phyloP scores from a whole-genome alignment of 2,113 vertebrate species.

The Parus major region DNA sequence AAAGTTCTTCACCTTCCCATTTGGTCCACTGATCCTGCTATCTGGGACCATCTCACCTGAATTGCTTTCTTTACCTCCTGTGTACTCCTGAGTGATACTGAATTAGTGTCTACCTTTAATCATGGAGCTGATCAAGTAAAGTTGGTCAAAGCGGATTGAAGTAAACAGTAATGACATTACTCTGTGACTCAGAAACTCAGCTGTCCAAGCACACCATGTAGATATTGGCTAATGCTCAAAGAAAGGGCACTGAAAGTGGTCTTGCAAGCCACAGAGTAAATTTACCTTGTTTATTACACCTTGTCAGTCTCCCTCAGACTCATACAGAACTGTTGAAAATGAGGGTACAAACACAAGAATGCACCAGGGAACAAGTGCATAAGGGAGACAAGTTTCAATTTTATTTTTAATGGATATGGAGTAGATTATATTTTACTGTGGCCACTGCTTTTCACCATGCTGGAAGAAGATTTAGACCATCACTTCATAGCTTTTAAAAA shows the following conservation, averaged over 20 bases:
- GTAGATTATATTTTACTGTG: not conserved
- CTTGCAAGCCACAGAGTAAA: not conserved
- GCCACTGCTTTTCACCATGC: not conserved
- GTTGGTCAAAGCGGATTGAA: conserved; percentile 28
- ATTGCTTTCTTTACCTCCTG: not conserved
- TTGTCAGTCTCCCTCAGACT: not conserved
- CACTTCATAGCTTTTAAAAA: not conserved
- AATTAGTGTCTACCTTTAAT: not conserved
- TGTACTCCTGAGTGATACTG: not conserved
- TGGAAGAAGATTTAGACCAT: not conserved
- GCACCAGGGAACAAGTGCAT: not conserved
- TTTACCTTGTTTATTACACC: not conserved
- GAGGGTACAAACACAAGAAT: not conserved
- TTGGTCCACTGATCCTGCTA: conserved; percentile 8
- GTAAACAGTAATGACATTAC: conserved; percentile 11
- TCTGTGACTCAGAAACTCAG: conserved; percentile 16
- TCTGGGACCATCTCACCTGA: conserved; percentile 20
- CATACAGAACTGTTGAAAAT: not conserved
- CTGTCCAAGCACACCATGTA: not conserved
- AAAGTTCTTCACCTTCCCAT: conserved; percentile 28
- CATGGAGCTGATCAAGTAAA: not conserved
- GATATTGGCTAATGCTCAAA: not conserved
- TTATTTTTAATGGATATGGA: not conserved
- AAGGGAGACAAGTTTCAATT: not conserved
- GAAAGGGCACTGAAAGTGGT: not conserved